These are phyloP conservation scores for Erannis defoliaria DNA, from an alignment of 2,888 invertebrate genomes.

Conservation along the genomic window DNA sequence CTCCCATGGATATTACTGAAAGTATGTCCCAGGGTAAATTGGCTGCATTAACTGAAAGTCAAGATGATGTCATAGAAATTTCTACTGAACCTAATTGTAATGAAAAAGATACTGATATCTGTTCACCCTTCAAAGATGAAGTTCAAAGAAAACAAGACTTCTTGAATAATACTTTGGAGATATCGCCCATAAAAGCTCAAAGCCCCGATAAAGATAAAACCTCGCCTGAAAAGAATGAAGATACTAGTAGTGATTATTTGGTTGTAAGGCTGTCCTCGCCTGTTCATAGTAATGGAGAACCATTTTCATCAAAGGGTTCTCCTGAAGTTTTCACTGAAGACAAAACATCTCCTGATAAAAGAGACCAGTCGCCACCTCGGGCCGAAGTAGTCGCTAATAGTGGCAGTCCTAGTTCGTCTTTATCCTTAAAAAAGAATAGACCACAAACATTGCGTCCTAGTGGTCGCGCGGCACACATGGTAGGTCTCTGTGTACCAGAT, in stretches of 20 bases:
- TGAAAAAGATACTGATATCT: conserved; percentile 58
- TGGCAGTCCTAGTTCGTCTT: conserved; percentile 71
- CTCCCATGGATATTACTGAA: conserved; percentile 6
- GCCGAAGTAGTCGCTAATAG: conserved; percentile 55
- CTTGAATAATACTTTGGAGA: conserved; percentile 85
- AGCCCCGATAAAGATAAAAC: conserved; percentile 70
- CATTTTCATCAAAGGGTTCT: conserved; percentile 70
- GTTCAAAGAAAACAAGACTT: conserved; percentile 82
- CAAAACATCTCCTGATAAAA: conserved; percentile 74
- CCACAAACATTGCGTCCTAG: conserved; percentile 66
- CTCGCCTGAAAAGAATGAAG: conserved; percentile 58
- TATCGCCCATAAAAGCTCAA: conserved; percentile 86
- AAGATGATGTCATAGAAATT: conserved; percentile 5
- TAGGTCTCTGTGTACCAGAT: conserved; percentile 75
- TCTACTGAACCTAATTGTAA: neutral
- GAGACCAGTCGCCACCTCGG: conserved; percentile 76
- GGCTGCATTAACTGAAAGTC: neutral
- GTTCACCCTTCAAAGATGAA: conserved; percentile 74
- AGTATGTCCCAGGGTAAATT: neutral
- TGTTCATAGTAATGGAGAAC: conserved; percentile 75
- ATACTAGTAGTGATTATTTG: conserved; percentile 71
- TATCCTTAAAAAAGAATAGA: conserved; percentile 76
- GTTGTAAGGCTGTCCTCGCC: conserved; percentile 74
- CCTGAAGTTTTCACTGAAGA: conserved; percentile 83
- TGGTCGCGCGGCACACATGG: conserved; percentile 80